Base-by-base conservation (phyloP, 1,140 invertebrate species). In the Procambarus clarkii region DNA sequence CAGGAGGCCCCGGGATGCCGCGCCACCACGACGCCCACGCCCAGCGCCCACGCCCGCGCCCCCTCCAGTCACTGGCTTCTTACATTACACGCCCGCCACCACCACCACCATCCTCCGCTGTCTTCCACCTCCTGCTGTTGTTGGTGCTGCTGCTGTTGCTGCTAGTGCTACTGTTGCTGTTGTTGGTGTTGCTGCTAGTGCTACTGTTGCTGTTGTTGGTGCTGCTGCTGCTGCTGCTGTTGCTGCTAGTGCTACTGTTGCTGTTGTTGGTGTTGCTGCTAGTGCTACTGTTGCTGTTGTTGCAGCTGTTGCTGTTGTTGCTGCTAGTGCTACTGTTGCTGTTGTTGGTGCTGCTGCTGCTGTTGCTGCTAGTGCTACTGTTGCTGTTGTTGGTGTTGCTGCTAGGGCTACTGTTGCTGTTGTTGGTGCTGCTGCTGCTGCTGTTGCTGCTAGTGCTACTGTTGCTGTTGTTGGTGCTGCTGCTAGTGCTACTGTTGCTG, bases 11-110 rank as follows among this genome's bases (percentile, higher is more conserved):
- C 45, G 15, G 77, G 77, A 79, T 13, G 77, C 77, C 77, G 48
- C 48, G 45, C 48, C 77, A 79, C 77, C 48, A 46, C 48, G 45
- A 46, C 77, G 45, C 77, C 77, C 77, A 48, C 77, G 45, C 77
- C 45, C 77, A 3, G 15, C 21, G 1, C 48, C 77, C 34, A 7
- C 21, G 18, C 48, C 77, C 34, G 34, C 34, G 34, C 34, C 34
- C 34, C 34, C 34, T 34, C 34, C 34, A 34, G 34, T 34, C 34
- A 48, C 77, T 46, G 21, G 45, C 77, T 79, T n/a, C 48, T 45
- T 79, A 46, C 48, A 46, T 79, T 50, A 48, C 77, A 48, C 77
- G 45, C 77, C 48, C 77, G 45, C 77, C 48, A 46, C 21, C 44
- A 71, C 69, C 69, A 71, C 11, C 69, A 3, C 3, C 69, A 7